Evolutionary conservation across 2,888 invertebrate genomes (phyloP).

Genomic region (Thyatira batis): DNA sequence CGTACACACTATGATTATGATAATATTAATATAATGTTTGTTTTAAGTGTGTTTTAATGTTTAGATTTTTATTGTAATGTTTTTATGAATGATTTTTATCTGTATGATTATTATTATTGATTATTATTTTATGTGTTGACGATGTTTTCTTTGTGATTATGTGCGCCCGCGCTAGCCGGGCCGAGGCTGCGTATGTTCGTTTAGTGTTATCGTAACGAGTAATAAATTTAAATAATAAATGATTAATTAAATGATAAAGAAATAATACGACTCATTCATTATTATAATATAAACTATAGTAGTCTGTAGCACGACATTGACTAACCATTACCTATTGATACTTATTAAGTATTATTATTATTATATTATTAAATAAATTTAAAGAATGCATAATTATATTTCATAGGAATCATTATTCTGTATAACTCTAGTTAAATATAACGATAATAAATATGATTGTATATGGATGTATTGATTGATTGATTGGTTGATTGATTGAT

Average conservation of each 20-base stretch:
- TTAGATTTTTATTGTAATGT: constrained; percentile 83
- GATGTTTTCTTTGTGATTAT: constrained; percentile 80
- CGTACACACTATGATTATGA: constrained; percentile 81
- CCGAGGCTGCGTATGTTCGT: constrained; percentile 74
- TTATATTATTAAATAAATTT: constrained; percentile 82
- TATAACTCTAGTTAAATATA: constrained; percentile 83
- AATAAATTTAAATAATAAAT: constrained; percentile 75
- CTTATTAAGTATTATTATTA: constrained; percentile 82
- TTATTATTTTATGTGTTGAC: constrained; percentile 83
- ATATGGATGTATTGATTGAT: constrained; percentile 51
- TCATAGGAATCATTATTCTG: constrained; percentile 84
- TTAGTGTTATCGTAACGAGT: constrained; percentile 76
- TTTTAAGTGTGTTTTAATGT: constrained; percentile 83
- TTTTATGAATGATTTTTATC: constrained; percentile 83
- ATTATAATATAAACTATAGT: constrained; percentile 75
- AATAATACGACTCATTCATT: constrained; percentile 80
- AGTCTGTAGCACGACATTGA: constrained; percentile 80
- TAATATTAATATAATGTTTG: constrained; percentile 83
- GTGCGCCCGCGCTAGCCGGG: constrained; percentile 61
- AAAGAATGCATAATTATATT: constrained; percentile 83
- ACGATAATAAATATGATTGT: constrained; percentile 78
- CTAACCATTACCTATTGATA: constrained; percentile 82
- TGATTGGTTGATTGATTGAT: too few relatives aligned
- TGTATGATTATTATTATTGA: constrained; percentile 82
- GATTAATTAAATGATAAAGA: constrained; percentile 68